Base-by-base conservation (phyloP, 2,888 invertebrate genomes). In the Tuta absoluta region DNA sequence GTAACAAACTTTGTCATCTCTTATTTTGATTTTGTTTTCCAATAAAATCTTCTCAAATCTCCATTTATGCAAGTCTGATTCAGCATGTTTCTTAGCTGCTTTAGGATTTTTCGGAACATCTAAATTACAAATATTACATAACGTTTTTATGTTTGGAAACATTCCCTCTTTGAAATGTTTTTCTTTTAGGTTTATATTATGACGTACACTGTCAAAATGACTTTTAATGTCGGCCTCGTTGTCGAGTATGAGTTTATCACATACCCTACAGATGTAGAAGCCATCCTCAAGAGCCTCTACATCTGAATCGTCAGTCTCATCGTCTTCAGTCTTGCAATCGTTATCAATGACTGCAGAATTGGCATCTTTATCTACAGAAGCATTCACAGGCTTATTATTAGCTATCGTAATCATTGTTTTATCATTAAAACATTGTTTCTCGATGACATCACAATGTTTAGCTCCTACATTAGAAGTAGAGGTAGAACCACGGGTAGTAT, bases 11-110 rank as follows among this genome's bases (percentile, higher is more conserved):
- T 14, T 48, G 10, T 48, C n/a, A 11, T 60, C 48, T 12, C 41
- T 60, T 17, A 60, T 56, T 10, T 33, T 56, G 24, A 56, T 56
- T 33, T 56, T 56, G n/a, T 56, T 56, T n/a, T 33, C 17, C 5
- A 10, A 17, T 19, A 56, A 33, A 2, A 56, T 1, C n/a, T 17
- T n/a, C 14, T 28, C 28, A 33, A 56, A 56, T 19, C n/a, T 56
- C 10, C 2, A 17, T 17, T n/a, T 7, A 24, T 56, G 56, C 24
- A 17, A 10, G 7, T 1, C 17, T 8, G 56, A 28, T 11, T 28
- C 28, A 17, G 8, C 33, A 24, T 56, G 56, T 17, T 56, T 56
- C 28, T 56, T 56, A 5, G 24, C n/a, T 7, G 24, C 28, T n/a
- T 33, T 17, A 17, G 28, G n/a, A 33, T 56, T 33, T 10, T 56